Conservation (phyloP, 2,797 vertebrate species). For the Lithobates sylvaticus region DNA sequence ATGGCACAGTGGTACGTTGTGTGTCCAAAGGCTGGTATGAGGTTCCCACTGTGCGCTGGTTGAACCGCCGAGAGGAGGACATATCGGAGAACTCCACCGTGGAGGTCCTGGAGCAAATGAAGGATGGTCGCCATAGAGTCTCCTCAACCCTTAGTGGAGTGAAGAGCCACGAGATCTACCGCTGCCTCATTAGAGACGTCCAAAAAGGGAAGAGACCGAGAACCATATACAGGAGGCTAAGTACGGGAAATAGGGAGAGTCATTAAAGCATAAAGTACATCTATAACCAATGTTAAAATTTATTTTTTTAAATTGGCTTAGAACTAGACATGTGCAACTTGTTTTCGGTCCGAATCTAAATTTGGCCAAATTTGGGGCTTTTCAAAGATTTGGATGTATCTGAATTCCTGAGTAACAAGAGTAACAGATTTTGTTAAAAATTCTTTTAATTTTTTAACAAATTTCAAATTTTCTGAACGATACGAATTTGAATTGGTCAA, state of each 20-base stretch:
- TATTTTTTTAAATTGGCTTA: too few relatives aligned
- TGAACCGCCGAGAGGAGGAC: constrained; percentile 64
- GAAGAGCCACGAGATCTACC: constrained; percentile 63
- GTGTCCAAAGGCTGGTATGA: constrained; percentile 67
- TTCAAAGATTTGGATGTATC: too few relatives aligned
- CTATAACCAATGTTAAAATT: too few relatives aligned
- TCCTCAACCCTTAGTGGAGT: constrained; percentile 66
- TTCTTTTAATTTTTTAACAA: too few relatives aligned
- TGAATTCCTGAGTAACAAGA: too few relatives aligned
- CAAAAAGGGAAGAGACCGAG: constrained; percentile 42
- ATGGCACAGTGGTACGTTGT: constrained; percentile 59
- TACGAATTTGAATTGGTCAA: too few relatives aligned
- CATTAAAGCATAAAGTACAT: too few relatives aligned
- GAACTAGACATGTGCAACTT: too few relatives aligned
- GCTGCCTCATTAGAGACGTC: constrained; percentile 62
- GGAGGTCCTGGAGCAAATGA: constrained; percentile 65
- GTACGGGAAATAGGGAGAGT: constrained; percentile 12
- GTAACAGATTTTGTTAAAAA: too few relatives aligned
- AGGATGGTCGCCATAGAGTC: constrained; percentile 62
- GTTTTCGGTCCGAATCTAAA: too few relatives aligned
- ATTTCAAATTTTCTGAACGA: too few relatives aligned
- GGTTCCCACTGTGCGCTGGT: constrained; percentile 65
- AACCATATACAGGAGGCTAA: constrained; percentile 34
- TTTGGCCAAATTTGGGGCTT: too few relatives aligned
- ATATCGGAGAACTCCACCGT: constrained; percentile 62